Base-by-base conservation (phyloP, 1,140 invertebrate species). In the Vanessa atalanta region DNA sequence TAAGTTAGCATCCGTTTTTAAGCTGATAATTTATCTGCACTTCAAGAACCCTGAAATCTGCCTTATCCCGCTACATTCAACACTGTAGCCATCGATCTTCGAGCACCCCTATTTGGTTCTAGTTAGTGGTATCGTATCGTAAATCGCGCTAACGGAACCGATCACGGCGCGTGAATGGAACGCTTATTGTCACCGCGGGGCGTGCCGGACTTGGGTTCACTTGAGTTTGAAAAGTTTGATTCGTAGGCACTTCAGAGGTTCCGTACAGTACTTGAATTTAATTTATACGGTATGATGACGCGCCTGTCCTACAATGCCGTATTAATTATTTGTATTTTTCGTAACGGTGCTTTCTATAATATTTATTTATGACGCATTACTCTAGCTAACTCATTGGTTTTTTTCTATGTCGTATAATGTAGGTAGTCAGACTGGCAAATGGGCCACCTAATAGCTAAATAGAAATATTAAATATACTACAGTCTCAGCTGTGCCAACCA, bases 91-190 rank as follows among this genome's bases (percentile, higher is more conserved):
- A 50, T 37, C 57, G 57, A 70, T 70, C 68, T 50, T 63, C 31
- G 0, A 23, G 16, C 51, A 20, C 51, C 73, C 73, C 64, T 75
- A 75, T 71, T 75, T 75, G 73, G 73, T 50, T 65, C 64, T 75
- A 75, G 73, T 71, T 75, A 75, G 73, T 71, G 73, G 51, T 75
- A 71, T 75, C 73, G 51, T 43, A 16, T 69, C 72, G 72, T 74
- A 74, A 69, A 74, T 74, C 72, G 72, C 66, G 48, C 66, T 74
- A 75, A 75, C 73, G 73, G 69, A 13, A 66, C 64, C 73, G 47
- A 53, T 75, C 51, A 61, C 69, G 64, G 50, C 53, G 68, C 68
- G 63, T 75, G 73, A 75, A 71, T 75, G 65, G 64, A 4, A 48
- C 15, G 26, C 48, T 66, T 70, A 50, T 71, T 71, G 73, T 75